Conservation (phyloP, 2,797 vertebrate species). For the Tinamus major region DNA sequence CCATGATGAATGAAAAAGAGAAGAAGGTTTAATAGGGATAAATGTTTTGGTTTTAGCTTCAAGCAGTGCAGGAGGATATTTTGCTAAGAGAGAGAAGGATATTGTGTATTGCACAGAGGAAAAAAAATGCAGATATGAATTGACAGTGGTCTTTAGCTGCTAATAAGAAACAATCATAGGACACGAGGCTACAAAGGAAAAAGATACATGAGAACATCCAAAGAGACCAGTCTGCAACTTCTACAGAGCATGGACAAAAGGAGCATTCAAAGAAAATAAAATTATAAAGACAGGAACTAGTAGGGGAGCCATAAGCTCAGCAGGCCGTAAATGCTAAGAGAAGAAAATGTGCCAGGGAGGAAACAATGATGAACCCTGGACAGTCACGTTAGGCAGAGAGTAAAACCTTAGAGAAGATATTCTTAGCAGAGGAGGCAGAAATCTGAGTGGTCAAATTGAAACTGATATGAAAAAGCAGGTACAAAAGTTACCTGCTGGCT, state of each 20-base stretch:
- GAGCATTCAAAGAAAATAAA: not conserved
- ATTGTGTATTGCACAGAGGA: not conserved
- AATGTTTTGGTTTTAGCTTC: constrained; percentile 34
- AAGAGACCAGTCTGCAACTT: not conserved
- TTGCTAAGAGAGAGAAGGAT: not conserved
- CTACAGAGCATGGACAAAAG: constrained; percentile 4
- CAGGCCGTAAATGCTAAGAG: not conserved
- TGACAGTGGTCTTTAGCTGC: constrained; percentile 5
- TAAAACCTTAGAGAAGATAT: not conserved
- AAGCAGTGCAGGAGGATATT: not conserved
- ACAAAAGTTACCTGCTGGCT: not conserved
- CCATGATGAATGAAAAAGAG: constrained; percentile 12
- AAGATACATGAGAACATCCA: not conserved
- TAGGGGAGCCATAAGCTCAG: not conserved
- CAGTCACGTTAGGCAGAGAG: not conserved
- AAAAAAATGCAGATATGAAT: constrained; percentile 17
- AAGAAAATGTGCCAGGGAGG: not conserved
- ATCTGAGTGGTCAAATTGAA: not conserved
- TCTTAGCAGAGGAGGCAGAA: constrained; percentile 22
- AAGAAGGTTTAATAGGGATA: constrained; percentile 36
- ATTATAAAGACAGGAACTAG: not conserved
- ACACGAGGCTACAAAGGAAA: not conserved
- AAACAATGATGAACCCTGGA: not conserved
- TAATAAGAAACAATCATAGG: not conserved
- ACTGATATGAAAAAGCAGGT: not conserved